Percentiles rank a stretch among this genome's conserved stretches.
Evolutionary conservation across 2,888 invertebrate genomes (phyloP).

Genomic region (Salpingus planirostris): DNA sequence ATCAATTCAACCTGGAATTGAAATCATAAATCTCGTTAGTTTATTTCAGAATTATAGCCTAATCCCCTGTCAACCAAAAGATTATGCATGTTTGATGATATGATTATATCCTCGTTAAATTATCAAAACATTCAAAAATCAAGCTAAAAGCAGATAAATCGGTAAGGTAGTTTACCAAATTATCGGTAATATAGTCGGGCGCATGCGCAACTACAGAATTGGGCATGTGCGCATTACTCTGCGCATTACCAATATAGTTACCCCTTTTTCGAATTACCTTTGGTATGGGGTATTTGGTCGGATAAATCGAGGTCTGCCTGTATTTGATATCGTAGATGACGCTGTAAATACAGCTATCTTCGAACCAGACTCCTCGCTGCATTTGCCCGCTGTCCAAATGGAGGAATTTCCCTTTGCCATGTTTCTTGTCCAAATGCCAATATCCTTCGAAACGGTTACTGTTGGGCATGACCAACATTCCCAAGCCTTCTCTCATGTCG

Average conservation of each 20-base stretch:
- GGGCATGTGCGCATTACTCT: too few relatives aligned
- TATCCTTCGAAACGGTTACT: conserved; percentile 58
- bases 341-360: conserved; percentile 48
- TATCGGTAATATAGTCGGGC: too few relatives aligned
- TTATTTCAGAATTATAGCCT: too few relatives aligned
- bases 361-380: conserved; percentile 56
- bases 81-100: too few relatives aligned
- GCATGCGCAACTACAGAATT: too few relatives aligned
- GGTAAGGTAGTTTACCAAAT: too few relatives aligned
- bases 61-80: too few relatives aligned
- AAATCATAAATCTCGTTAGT: too few relatives aligned
- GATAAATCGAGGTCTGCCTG: conserved; percentile 47
- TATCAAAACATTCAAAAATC: background rate
- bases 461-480: conserved; percentile 40
- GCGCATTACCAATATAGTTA: too few relatives aligned
- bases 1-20: conserved; percentile 17
- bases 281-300: conserved; percentile 48
- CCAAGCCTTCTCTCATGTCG: conserved; percentile 27
- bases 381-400: conserved; percentile 56
- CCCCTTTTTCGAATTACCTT: conserved; percentile 1
- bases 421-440: conserved; percentile 48
- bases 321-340: conserved; percentile 51
- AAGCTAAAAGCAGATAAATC: background rate
- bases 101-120: too few relatives aligned
- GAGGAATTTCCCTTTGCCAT: conserved; percentile 56